Percentiles rank a stretch among this genome's conserved stretches.
Evolutionary conservation across 2,888 invertebrate species (phyloP).

Genomic region (Acleris sparsana): DNA sequence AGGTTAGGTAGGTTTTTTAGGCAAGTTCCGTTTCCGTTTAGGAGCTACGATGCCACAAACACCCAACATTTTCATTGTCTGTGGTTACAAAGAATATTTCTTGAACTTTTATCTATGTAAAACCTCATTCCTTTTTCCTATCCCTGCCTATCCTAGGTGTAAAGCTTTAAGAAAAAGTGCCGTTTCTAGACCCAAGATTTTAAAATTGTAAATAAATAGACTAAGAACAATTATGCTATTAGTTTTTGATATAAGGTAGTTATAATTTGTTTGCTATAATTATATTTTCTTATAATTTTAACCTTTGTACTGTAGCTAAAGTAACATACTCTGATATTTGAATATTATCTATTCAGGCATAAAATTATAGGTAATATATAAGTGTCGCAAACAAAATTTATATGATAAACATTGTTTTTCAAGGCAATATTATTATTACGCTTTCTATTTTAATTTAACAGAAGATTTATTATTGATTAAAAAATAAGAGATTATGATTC

Average conservation of each 20-base stretch:
- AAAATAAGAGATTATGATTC: constrained; percentile 36
- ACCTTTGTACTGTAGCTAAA: background rate
- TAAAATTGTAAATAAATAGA: constrained; percentile 31
- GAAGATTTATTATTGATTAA: constrained; percentile 34
- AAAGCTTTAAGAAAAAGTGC: constrained; percentile 47
- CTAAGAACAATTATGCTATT: constrained; percentile 25
- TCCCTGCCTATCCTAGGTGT: constrained; percentile 28
- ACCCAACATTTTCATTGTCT: no score
- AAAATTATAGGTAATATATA: constrained; percentile 6
- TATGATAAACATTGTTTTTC: constrained; percentile 26
- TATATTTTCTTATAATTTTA: constrained; percentile 18
- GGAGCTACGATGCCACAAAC: no score
- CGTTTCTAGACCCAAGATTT: constrained; percentile 46
- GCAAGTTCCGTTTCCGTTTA: no score
- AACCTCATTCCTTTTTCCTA: constrained; percentile 22
- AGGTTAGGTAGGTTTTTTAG: no score
- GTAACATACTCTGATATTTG: background rate
- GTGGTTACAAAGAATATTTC: constrained; percentile 3
- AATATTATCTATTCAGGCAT: background rate
- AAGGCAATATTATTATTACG: constrained; percentile 38
- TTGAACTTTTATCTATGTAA: constrained; percentile 6
- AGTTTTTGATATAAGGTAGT: constrained; percentile 16
- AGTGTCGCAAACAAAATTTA: constrained; percentile 20
- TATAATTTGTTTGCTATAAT: constrained; percentile 22
- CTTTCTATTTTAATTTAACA: constrained; percentile 35